Conservation (phyloP, 2,797 vertebrate species). For the Xenopus petersii region DNA sequence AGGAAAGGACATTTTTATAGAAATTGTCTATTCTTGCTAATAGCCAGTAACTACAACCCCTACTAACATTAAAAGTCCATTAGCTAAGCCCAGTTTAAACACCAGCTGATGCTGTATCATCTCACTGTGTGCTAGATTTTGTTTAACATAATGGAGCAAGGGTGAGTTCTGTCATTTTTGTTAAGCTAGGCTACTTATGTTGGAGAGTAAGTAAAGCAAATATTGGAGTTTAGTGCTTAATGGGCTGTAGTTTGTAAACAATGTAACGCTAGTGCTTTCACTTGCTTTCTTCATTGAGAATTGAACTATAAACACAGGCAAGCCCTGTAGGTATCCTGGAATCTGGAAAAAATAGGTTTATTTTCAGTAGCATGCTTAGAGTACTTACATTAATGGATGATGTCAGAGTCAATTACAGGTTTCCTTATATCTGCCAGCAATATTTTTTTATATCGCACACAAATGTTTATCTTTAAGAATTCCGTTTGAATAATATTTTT, state of each 20-base stretch:
- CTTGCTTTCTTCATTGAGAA: slow-evolving; percentile 13
- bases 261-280: slow-evolving; percentile 55
- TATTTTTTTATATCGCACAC: slow-evolving; percentile 9
- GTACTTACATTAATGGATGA: slow-evolving; percentile 25
- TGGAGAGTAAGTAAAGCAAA: slow-evolving; percentile 64
- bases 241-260: slow-evolving; percentile 61
- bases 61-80: slow-evolving; percentile 85
- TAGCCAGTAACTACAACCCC: slow-evolving; percentile 72
- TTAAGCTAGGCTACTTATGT: slow-evolving; percentile 59
- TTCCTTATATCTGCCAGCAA: neutral
- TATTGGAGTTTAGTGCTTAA: slow-evolving; percentile 53
- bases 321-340: slow-evolving; percentile 10
- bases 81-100: slow-evolving; percentile 82
- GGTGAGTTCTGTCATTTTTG: slow-evolving; percentile 59
- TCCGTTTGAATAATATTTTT: neutral
- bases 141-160: slow-evolving; percentile 57
- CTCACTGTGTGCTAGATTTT: slow-evolving; percentile 71
- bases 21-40: slow-evolving; percentile 71
- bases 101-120: slow-evolving; percentile 78
- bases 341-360: slow-evolving; percentile 51
- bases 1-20: slow-evolving; percentile 68
- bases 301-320: neutral
- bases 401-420: slow-evolving; percentile 27
- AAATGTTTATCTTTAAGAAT: slow-evolving; percentile 28
- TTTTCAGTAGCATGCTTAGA: slow-evolving; percentile 17